Evolutionary conservation across 2,113 vertebrate genomes (phyloP).

Genomic region (Cyanoliseus patagonus): DNA sequence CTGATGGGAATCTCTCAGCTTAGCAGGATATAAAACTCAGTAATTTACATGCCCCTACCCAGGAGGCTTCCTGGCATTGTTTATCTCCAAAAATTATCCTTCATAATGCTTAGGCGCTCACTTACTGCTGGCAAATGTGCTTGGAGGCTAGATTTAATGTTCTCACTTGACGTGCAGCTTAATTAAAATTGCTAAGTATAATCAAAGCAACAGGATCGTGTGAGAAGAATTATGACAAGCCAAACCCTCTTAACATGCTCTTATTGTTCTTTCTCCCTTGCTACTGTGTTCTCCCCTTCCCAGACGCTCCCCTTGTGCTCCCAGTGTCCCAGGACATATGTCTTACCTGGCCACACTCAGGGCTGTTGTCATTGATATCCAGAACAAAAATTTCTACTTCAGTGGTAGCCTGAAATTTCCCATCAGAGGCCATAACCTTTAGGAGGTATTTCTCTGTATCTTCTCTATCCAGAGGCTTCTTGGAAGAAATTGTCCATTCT

Average conservation of each 20-base stretch:
- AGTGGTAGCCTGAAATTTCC: constrained; percentile 86
- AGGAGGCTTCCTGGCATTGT: constrained; percentile 56
- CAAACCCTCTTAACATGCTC: not conserved
- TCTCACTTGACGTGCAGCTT: constrained; percentile 47
- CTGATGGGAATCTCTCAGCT: constrained; percentile 45
- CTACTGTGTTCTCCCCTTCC: not conserved
- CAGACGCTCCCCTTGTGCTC: not conserved
- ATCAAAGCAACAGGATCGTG: constrained; percentile 31
- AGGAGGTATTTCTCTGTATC: constrained; percentile 83
- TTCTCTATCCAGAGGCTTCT: constrained; percentile 89
- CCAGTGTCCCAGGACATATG: not conserved
- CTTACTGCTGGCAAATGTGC: constrained; percentile 37
- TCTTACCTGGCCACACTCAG: constrained; percentile 90
- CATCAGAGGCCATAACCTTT: constrained; percentile 88
- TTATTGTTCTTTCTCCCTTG: constrained; percentile 15
- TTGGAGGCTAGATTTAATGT: constrained; percentile 61
- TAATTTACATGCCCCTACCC: constrained; percentile 57
- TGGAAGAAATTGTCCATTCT: constrained; percentile 87
- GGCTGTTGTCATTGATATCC: constrained; percentile 96
- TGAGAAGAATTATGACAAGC: constrained; percentile 48
- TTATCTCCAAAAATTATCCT: constrained; percentile 51
- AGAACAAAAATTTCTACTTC: constrained; percentile 88
- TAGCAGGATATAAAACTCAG: constrained; percentile 20
- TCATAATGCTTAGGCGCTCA: constrained; percentile 12
- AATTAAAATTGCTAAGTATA: constrained; percentile 54